Base-by-base conservation (phyloP, 2,888 invertebrate species). In the Hirtodrosophila trivittata region DNA sequence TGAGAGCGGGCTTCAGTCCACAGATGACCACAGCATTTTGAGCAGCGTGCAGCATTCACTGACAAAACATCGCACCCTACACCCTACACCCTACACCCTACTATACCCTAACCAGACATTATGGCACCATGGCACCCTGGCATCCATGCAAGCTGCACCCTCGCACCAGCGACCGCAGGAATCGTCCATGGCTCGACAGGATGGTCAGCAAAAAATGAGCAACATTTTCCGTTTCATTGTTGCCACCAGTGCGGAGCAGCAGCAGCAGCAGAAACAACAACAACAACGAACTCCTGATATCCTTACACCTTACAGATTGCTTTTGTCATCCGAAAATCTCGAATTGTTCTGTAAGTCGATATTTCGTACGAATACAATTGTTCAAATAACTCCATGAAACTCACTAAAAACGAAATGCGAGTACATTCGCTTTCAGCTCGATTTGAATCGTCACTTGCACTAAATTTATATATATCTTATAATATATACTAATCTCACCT, bases 201-300 rank as follows among this genome's bases (percentile, higher is more conserved):
- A 28, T 28, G 55, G 62, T 60, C 43, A 49, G 25, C 59, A 65
- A 66, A 56, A 70, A 85, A 69, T 66, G 83, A 78, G 76, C 83
- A 82, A 76, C 80, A 80, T 80, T 80, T 80, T 77, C 69, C 76
- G 80, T 85, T 85, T 76, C 86, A 80, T 80, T 80, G 80, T 78
- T 85, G 73, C 73, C 70, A 54, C 43, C 47, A 32, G 45, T 45
- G n/a, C n/a, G n/a, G n/a, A n/a, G n/a, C n/a, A n/a, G n/a, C n/a
- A 38, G 30, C 39, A 37, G 30, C 30, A 26, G 37, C 33, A 49
- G 14, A 32, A 49, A n/a, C 35, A 51, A 42, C 37, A 16, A 7
- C 14, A 32, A 12, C 50, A 41, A 62, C 73, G 73, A 39, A 62
- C 21, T 26, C 12, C 41, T 41, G 35, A 56, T 67, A 49, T 55